These are phyloP conservation scores for Hermaeophaga mercurialis DNA, from an alignment of 2,888 invertebrate genomes.

Conservation along the genomic window DNA sequence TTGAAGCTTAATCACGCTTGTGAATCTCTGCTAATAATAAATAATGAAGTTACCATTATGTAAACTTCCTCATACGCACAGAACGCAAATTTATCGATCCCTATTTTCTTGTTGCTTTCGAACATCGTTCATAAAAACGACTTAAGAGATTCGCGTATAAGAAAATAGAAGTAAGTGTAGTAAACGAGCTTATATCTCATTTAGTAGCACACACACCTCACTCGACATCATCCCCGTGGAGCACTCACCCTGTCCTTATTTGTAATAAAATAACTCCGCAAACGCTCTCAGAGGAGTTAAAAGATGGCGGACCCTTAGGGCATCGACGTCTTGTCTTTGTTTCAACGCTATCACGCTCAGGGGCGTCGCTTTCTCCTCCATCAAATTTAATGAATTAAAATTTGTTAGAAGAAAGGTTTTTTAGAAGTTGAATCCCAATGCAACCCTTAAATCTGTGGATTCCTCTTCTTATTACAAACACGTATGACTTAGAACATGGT, in stretches of 20 bases:
- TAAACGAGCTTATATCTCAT: constrained; percentile 54
- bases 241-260: constrained; percentile 59
- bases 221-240: constrained; percentile 55
- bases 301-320: constrained; percentile 55
- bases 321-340: constrained; percentile 40
- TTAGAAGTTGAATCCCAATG: too few relatives aligned
- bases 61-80: too few relatives aligned
- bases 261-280: constrained; percentile 60
- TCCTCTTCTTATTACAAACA: too few relatives aligned
- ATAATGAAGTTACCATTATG: too few relatives aligned
- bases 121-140: constrained; percentile 30
- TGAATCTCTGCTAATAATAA: too few relatives aligned
- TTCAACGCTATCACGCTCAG: constrained; percentile 27
- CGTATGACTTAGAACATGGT: too few relatives aligned
- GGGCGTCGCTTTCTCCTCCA: constrained; percentile 6
- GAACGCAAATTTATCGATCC: background rate
- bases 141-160: constrained; percentile 40
- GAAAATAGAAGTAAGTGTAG: constrained; percentile 42
- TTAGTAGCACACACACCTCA: constrained; percentile 55
- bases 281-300: constrained; percentile 57
- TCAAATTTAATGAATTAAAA: too few relatives aligned
- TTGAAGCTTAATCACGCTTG: too few relatives aligned
- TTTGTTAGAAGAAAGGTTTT: too few relatives aligned
- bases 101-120: background rate
- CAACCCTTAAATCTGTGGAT: too few relatives aligned